Evolutionary conservation across 2,113 vertebrate species (phyloP).

Genomic region (Perca fluviatilis): DNA sequence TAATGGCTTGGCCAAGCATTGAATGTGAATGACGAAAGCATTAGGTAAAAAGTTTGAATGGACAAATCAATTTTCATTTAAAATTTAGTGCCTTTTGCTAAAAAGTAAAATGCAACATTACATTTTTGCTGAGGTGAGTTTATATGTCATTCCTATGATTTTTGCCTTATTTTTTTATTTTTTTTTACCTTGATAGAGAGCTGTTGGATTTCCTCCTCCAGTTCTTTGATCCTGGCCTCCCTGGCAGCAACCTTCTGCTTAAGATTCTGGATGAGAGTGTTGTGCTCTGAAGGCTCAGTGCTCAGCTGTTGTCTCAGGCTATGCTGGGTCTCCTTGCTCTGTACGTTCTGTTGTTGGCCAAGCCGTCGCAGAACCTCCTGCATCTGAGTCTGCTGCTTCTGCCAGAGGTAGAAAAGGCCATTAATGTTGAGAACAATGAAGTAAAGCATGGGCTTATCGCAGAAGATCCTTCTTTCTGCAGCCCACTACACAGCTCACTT

Average conservation of each 20-base stretch:
- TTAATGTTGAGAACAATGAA: not conserved
- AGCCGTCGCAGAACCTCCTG: conserved; percentile 86
- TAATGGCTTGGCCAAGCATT: not conserved
- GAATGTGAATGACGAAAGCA: not conserved
- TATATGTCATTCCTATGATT: not conserved
- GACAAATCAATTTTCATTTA: not conserved
- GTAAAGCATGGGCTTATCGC: not conserved
- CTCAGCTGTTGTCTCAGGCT: conserved; percentile 66
- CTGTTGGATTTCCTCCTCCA: conserved; percentile 83
- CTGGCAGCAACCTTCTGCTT: conserved; percentile 82
- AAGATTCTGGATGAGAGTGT: conserved; percentile 83
- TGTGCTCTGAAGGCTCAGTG: conserved; percentile 78
- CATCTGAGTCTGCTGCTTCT: conserved; percentile 91
- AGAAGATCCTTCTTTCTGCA: not conserved
- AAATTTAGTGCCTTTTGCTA: not conserved
- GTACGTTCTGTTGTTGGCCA: conserved; percentile 81
- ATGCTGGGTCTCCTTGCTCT: conserved; percentile 66
- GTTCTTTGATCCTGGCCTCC: conserved; percentile 85
- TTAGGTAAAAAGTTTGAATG: not conserved
- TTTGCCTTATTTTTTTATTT: not conserved
- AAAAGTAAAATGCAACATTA: not conserved
- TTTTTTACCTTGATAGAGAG: conserved; percentile 81
- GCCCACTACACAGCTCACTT: not conserved
- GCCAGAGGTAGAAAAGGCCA: conserved; percentile 16
- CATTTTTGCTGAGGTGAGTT: not conserved